Conservation (phyloP, 2,113 vertebrate species). For the Peromyscus leucopus region DNA sequence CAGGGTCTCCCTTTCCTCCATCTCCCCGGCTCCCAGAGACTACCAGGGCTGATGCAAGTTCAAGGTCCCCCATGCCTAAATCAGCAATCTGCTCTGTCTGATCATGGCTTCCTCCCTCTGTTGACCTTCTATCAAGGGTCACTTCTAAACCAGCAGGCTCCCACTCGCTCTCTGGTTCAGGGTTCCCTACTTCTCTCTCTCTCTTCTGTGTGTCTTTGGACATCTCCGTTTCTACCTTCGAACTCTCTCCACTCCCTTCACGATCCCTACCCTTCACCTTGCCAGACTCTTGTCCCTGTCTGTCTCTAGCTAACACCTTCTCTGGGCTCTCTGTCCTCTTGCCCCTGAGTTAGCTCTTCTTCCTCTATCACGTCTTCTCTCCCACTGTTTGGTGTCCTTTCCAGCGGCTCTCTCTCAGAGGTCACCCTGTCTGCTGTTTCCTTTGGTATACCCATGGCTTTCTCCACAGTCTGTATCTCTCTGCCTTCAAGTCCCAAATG, state of each 20-base stretch:
- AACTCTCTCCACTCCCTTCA: background rate
- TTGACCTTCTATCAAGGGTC: background rate
- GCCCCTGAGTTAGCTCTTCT: background rate
- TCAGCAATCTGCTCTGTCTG: background rate
- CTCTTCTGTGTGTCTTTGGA: background rate
- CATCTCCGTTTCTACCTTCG: constrained; percentile 30
- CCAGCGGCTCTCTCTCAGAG: background rate
- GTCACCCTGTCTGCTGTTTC: constrained; percentile 9
- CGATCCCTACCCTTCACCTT: background rate
- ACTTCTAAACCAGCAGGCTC: background rate
- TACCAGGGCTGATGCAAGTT: background rate
- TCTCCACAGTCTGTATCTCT: constrained; percentile 65
- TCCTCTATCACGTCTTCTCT: background rate
- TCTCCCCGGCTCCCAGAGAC: constrained; percentile 52
- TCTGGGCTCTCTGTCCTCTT: constrained; percentile 30
- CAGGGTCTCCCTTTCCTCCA: background rate
- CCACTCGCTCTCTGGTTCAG: background rate
- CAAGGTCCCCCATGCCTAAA: background rate
- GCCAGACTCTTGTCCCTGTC: constrained; percentile 19
- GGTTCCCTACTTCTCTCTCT: constrained; percentile 10
- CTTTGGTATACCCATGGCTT: constrained; percentile 54
- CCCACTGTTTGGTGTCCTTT: background rate
- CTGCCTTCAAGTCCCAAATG: constrained; percentile 8
- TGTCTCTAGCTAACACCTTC: background rate
- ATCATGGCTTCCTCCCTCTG: background rate